These are phyloP conservation scores for Lasaia peninsularis DNA, from an alignment of 1,140 invertebrate species.

Conservation along the genomic window DNA sequence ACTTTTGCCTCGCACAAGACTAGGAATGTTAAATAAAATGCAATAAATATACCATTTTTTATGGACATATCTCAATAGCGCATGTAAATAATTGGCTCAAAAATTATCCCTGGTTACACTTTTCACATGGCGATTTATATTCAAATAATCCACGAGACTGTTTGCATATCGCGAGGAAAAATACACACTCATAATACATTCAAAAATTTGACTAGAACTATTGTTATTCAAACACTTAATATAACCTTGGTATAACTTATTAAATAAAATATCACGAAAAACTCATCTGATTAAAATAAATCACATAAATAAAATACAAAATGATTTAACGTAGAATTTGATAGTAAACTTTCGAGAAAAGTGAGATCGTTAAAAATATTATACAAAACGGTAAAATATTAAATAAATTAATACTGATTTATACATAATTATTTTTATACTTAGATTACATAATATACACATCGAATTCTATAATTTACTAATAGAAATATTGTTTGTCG, in stretches of 20 bases:
- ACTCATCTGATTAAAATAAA: slow-evolving; percentile 22
- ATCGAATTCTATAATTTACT: slow-evolving; percentile 1
- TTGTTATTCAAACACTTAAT: slow-evolving; percentile 9
- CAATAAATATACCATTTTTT: slow-evolving; percentile 18
- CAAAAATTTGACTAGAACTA: slow-evolving; percentile 19
- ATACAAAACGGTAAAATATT: slow-evolving; percentile 29
- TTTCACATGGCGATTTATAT: background rate
- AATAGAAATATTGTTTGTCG: background rate
- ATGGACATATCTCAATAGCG: background rate
- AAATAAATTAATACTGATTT: slow-evolving; percentile 38
- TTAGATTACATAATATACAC: background rate
- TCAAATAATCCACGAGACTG: background rate
- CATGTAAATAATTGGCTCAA: background rate
- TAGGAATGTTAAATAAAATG: slow-evolving; percentile 51
- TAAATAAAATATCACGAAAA: slow-evolving; percentile 19
- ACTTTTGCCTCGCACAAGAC: slow-evolving; percentile 22
- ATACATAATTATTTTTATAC: slow-evolving; percentile 2
- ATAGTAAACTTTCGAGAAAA: slow-evolving; percentile 24
- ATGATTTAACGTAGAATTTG: slow-evolving; percentile 15
- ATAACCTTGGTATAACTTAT: background rate
- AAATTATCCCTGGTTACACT: background rate
- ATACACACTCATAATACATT: slow-evolving; percentile 13
- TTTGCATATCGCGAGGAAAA: slow-evolving; percentile 15
- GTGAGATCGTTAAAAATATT: slow-evolving; percentile 31
- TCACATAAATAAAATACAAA: slow-evolving; percentile 12